These are phyloP conservation scores for Palythoa caribaeorum DNA, from an alignment of 92 coral and sea anemone species.

Conservation along the genomic window DNA sequence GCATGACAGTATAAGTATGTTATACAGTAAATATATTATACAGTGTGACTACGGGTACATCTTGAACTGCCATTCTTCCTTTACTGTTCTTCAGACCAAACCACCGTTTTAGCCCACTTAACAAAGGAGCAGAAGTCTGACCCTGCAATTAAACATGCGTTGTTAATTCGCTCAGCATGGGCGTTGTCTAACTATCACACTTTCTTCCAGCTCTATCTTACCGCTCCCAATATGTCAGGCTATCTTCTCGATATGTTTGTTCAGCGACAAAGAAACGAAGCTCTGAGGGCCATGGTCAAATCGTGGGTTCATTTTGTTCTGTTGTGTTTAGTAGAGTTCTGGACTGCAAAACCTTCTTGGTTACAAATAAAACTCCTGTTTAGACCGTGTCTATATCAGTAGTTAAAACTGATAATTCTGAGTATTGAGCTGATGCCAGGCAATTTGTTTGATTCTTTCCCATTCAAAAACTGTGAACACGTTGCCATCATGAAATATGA, in stretches of 20 bases:
- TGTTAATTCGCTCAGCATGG: conserved; percentile 94
- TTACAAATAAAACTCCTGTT: background rate
- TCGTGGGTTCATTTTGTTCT: conserved; percentile 98
- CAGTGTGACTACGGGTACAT: background rate
- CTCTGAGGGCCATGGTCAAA: conserved; percentile 94
- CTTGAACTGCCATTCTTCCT: background rate
- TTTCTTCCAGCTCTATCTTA: conserved; percentile 99
- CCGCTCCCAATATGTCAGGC: conserved; percentile 99
- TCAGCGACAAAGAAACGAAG: conserved; percentile 91
- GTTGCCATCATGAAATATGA: no score
- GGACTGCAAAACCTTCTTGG: background rate
- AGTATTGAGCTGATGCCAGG: no score
- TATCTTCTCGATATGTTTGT: conserved; percentile 98
- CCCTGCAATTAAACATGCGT: conserved; percentile 91
- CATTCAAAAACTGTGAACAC: no score
- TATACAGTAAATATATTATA: background rate
- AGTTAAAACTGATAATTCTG: no score
- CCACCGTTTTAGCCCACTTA: conserved; percentile 82
- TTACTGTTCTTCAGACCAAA: conserved; percentile 68
- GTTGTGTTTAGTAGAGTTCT: background rate
- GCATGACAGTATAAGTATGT: no score
- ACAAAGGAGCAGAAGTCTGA: conserved; percentile 85
- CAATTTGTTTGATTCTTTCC: no score
- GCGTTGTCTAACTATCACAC: conserved; percentile 99
- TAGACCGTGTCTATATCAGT: background rate